Evolutionary conservation across 1,140 invertebrate species (phyloP).

Genomic region (Meloidogyne exigua): DNA sequence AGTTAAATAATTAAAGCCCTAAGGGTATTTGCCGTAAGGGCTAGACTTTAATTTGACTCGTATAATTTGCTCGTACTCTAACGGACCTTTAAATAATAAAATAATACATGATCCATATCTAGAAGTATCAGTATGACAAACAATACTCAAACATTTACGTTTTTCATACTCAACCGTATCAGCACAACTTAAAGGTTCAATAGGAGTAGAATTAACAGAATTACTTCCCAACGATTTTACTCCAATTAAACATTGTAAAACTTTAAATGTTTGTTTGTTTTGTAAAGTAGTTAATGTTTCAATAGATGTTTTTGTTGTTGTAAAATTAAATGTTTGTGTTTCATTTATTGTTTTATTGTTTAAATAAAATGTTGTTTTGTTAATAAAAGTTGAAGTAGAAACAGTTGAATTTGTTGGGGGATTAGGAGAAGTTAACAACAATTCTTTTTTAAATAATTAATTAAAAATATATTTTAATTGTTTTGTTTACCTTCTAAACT

Average conservation of each 20-base stretch:
- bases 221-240: neutral
- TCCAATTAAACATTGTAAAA: neutral
- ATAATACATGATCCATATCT: neutral
- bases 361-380: no score
- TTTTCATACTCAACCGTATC: neutral
- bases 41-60: no score
- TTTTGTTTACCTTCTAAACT: no score
- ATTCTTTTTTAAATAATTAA: no score
- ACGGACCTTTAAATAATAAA: neutral
- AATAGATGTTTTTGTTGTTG: neutral
- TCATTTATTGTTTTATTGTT: neutral
- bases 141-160: conserved; percentile 2
- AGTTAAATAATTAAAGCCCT: no score
- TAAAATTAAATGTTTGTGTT: neutral
- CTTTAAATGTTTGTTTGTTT: neutral
- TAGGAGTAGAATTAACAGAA: neutral
- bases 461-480: no score
- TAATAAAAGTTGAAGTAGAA: no score
- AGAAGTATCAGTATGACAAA: neutral
- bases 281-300: neutral
- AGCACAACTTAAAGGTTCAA: neutral
- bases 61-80: no score
- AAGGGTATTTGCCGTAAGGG: no score
- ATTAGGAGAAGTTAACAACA: no score
- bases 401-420: no score